Evolutionary conservation across 1,140 invertebrate genomes (phyloP), one percentile per base, ranked within the genome.

Genomic region (Eriosoma lanigerum): DNA sequence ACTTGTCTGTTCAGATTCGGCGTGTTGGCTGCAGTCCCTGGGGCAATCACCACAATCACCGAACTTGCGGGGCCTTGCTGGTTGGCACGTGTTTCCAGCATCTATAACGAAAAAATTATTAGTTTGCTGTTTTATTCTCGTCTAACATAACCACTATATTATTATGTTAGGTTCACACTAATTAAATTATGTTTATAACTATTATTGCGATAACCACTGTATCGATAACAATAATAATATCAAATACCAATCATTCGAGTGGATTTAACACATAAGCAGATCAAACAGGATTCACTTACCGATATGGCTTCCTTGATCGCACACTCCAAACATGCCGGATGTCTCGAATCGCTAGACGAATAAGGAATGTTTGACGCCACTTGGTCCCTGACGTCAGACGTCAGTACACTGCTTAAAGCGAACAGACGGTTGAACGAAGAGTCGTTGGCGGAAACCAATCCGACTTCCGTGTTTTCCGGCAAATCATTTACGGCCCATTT

Each of bases 401-500:
- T 82, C 60, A 85, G 83, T 62, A 87, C 84, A 60, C 84, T 83
- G 17, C 82, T 86, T n/a, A 85, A 68, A 72, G 66, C 81, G 44
- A 83, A 83, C 58, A 84, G 76, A 26, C 84, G 84, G 78, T 84
- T 86, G 38, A 86, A 85, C 82, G 81, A 84, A 32, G 83, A 86
- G 60, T 86, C 86, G 81, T 86, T 87, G 24, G 84, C 86, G 78
- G 87, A 84, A 38, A 87, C 85, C 78, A 87, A 83, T 68, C 87
- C 87, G 0, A 89, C 84, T 85, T 89, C 88, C 2, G 86, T 86
- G 82, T 86, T 86, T 24, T 84, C 83, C 0, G 87, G 87, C 6
- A 90, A 82, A 83, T 89, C 88, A 70, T 88, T 86, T 29, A 88
- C 85, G 21, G 88, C 87, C 85, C 89, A 88, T 82, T 90, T 89